phyloP scores from a whole-genome alignment of 2,113 vertebrate species.

The Engraulis encrasicolus region DNA sequence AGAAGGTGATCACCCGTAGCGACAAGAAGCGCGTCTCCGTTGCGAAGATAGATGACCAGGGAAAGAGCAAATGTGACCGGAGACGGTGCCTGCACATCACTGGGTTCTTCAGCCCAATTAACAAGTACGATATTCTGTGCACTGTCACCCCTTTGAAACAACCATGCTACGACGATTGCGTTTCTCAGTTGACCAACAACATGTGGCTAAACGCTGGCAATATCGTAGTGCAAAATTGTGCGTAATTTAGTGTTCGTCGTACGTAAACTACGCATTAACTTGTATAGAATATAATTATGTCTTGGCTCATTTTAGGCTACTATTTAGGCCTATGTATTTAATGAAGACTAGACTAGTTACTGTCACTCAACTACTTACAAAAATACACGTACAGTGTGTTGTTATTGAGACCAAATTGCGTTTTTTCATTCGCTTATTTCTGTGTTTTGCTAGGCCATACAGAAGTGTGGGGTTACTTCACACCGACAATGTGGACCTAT shows the following conservation, averaged over 20 bases:
- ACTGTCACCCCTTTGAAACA: background rate
- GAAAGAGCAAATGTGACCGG: slow-evolving; percentile 12
- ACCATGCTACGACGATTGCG: background rate
- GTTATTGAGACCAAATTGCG: too few species aligned
- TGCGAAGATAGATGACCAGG: background rate
- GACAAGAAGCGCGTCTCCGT: background rate
- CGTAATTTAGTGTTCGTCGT: too few species aligned
- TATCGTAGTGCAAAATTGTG: too few species aligned
- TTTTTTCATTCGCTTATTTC: background rate
- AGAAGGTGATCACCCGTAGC: background rate
- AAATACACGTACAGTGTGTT: too few species aligned
- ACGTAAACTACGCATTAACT: too few species aligned
- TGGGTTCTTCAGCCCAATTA: slow-evolving; percentile 20
- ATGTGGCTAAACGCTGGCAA: too few species aligned
- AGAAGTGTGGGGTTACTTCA: slow-evolving; percentile 11
- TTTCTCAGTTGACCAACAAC: too few species aligned
- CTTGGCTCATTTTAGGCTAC: too few species aligned
- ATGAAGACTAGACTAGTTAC: too few species aligned
- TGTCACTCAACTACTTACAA: too few species aligned
- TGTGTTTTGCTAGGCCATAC: background rate
- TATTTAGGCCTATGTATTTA: too few species aligned
- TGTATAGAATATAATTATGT: too few species aligned
- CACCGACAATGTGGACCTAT: slow-evolving; percentile 23
- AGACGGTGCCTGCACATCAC: slow-evolving; percentile 12
- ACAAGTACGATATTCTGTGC: background rate